Evolutionary conservation across 2,113 vertebrate species (phyloP), one percentile per base, ranked within the genome.

Genomic region (Poicephalus gulielmi): DNA sequence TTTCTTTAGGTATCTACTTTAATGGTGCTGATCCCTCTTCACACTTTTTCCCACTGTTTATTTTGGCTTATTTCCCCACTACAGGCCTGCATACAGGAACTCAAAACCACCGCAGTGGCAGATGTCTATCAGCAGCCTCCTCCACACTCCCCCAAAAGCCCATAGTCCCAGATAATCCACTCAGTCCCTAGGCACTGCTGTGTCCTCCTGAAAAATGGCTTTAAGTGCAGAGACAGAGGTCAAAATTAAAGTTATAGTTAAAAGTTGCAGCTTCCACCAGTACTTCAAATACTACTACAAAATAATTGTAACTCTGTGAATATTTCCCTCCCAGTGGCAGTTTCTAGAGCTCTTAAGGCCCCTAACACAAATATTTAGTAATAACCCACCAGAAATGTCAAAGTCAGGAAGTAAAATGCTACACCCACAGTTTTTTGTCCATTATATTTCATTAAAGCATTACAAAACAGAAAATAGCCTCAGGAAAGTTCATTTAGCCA

Each of bases 371-470:
- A 86, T 86, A 80, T 62, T 94, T 95, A 74, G 66, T 62, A 95
- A 86, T 46, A 78, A 76, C 44, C 28, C 7, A 5, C 44, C 60
- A 92, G 80, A 96, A 97, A 92, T 88, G 73, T 96, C 90, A 92
- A 83, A 96, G 73, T 35, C 85, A 94, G 93, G 90, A 96, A 96
- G 79, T 25, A 78, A 83, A 95, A 84, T 31, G 76, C 68, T 92
- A 71, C 75, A 47, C 90, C 79, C 68, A 78, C 76, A 63, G 19
- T 78, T 81, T 75, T 93, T 68, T 75, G 24, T 86, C 62, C 64
- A 68, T 93, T 90, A 33, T 81, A 90, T 81, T 93, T 69, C 49
- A 81, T 78, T 75, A 92, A 81, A 81, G 85, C 33, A 41, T 17
- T 89, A 82, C 25, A 68, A 75, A 96, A 31, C 50, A 88, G 60